Evolutionary conservation across 2,797 vertebrate species (phyloP).

Genomic region (Sebastes miniatus): DNA sequence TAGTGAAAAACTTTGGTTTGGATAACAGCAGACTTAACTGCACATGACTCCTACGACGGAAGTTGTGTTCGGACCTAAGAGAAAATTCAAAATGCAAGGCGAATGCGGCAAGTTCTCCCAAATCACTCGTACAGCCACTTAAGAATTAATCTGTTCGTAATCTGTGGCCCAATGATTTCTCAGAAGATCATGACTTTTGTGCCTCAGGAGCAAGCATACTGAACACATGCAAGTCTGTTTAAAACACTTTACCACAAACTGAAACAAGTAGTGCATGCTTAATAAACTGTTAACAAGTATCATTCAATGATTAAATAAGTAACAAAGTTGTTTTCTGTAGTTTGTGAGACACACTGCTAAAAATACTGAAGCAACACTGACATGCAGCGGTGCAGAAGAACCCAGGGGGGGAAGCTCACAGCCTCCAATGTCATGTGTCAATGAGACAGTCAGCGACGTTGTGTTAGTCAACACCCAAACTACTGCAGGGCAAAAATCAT

Average conservation of each 20-base stretch:
- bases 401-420: neutral
- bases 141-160: no score
- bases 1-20: no score
- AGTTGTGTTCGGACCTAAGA: no score
- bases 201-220: neutral
- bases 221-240: neutral
- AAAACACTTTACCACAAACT: neutral
- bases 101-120: no score
- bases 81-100: no score
- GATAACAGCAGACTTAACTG: no score
- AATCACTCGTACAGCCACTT: no score
- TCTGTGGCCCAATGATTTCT: neutral
- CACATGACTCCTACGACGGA: no score
- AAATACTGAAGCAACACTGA: constrained; percentile 1
- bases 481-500: neutral
- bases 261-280: neutral
- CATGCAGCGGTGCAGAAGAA: neutral
- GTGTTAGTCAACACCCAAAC: constrained; percentile 22
- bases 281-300: neutral
- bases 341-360: constrained; percentile 2
- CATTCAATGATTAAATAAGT: neutral
- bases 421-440: constrained; percentile 38
- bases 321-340: neutral
- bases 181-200: neutral
- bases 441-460: constrained; percentile 19